Evolutionary conservation across 37 sponge, comb jelly and placozoan species (phyloP), one percentile per base, ranked within the genome.

Genomic region (Cladorhizidae sp.): DNA sequence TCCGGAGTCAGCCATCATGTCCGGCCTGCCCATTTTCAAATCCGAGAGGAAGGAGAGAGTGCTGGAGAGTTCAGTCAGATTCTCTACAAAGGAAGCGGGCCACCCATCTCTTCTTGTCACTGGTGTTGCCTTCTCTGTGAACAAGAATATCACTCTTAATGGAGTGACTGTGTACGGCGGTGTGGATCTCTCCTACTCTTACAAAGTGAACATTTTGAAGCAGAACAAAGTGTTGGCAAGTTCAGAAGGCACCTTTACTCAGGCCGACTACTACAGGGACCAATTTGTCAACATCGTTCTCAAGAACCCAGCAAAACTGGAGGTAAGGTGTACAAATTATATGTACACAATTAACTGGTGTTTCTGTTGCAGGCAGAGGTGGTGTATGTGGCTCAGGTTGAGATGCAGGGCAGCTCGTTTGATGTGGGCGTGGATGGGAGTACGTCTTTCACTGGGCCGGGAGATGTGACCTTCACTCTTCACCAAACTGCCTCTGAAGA

Each of bases 391-490:
- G 73, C 74, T 15, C 50, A 38, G 3, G 72, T 93, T 31, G 69
- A 81, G 52, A 81, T 88, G 61, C 40, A 59, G 43, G 93, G 89
- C 18, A 36, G 57, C 1, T 26, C 28, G 35, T 88, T 67, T 73
- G 52, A 62, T 32, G 54, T 93, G 23, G 93, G 93, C 0, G 80
- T 80, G 12, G 89, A 80, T 0, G 86, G 93, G 9, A 59, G 70
- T 61, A 78, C 69, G 6, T 33, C 58, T 1, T 67, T 93, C 33
- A 73, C 68, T 31, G 80, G 86, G 0, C 74, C 73, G 29, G 85
- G 75, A 50, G 82, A 82, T 37, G 89, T 93, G 59, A 64, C 45
- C 28, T 93, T 93, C 71, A 79, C 86, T 0, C 77, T 93, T 14
- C 83, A 82, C 79, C 58, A 81, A 39, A 59, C 78, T 1, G 82